These are phyloP conservation scores for Trichonephila inaurata DNA, from an alignment of 1,140 invertebrate species.

Conservation along the genomic window DNA sequence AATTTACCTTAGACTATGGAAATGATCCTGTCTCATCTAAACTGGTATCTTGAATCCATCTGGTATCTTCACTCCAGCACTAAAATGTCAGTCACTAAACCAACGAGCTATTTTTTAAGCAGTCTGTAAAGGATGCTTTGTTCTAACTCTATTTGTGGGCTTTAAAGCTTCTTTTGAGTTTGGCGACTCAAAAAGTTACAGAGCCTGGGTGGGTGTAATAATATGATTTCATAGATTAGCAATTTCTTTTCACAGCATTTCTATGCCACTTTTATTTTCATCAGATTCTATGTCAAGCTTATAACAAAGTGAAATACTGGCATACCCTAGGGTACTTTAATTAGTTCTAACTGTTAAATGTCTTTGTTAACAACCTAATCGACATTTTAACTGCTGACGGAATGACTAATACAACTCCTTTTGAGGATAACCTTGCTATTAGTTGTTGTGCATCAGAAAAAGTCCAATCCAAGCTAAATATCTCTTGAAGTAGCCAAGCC, in stretches of 20 bases:
- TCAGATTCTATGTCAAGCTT: background rate
- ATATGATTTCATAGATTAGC: background rate
- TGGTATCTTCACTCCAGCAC: background rate
- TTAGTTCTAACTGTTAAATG: background rate
- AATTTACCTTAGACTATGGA: conserved; percentile 26
- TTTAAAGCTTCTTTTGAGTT: conserved; percentile 36
- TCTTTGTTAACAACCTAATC: background rate
- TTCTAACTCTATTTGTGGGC: conserved; percentile 50
- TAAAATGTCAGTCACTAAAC: background rate
- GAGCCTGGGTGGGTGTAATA: background rate
- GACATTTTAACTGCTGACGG: background rate
- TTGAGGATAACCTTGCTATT: conserved; percentile 15
- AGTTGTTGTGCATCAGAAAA: background rate
- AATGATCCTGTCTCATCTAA: background rate
- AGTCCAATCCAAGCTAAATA: background rate
- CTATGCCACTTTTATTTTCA: background rate
- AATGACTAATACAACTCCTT: background rate
- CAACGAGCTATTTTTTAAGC: background rate
- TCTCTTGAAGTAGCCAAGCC: too few relatives aligned
- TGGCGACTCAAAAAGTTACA: background rate
- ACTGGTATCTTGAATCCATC: background rate
- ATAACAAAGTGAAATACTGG: background rate
- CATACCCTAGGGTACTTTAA: background rate
- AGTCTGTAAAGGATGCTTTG: conserved; percentile 29
- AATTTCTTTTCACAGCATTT: background rate